phyloP scores from a whole-genome alignment of 2,113 vertebrate species.

The Pan troglodytes region DNA sequence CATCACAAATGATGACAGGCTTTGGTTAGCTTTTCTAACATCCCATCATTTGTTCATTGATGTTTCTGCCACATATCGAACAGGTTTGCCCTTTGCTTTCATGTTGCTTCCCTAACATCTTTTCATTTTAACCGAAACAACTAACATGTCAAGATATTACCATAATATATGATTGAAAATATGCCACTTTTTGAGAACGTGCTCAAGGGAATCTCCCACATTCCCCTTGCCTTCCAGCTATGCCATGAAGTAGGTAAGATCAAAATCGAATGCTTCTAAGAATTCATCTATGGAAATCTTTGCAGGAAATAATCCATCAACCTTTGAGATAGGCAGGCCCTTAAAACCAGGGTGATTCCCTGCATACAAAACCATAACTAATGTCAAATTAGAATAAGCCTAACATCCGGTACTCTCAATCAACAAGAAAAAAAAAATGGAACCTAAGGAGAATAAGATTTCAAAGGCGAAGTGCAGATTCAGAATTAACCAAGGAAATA shows the following conservation, averaged over 20 bases:
- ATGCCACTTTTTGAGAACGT: not conserved
- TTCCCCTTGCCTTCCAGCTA: not conserved
- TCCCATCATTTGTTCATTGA: not conserved
- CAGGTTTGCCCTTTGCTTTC: not conserved
- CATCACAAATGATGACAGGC: not conserved
- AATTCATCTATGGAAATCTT: not conserved
- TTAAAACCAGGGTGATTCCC: not conserved
- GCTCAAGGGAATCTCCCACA: not conserved
- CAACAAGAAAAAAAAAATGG: not conserved
- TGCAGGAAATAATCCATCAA: slow-evolving; percentile 11
- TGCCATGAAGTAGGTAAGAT: not conserved
- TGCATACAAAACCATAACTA: not conserved
- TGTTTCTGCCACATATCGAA: not conserved
- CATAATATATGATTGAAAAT: not conserved
- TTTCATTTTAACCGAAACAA: not conserved
- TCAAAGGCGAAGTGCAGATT: not conserved
- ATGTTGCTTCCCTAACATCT: not conserved
- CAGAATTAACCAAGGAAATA: not conserved
- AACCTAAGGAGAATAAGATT: not conserved
- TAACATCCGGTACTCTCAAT: not conserved
- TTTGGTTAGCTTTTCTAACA: not conserved
- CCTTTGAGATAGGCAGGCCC: not conserved
- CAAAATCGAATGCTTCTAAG: not conserved
- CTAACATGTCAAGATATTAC: not conserved
- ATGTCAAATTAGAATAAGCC: not conserved